A percentile compares a stretch with the other conserved stretches of the same genome.
Conservation (phyloP, 2,113 vertebrate species). For the Columbina picui region DNA sequence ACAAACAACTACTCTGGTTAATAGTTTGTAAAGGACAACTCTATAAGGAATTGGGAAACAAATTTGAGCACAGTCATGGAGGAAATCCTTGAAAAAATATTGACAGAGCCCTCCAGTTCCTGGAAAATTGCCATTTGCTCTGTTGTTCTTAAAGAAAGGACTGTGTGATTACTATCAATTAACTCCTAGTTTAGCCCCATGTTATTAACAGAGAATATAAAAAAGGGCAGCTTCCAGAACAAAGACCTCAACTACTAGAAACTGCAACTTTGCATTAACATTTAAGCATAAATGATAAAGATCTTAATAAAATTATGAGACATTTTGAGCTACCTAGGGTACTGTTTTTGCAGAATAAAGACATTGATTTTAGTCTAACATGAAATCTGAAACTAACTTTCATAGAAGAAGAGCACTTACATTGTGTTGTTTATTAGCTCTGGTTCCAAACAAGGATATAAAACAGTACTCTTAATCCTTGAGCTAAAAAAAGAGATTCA, state of each 20-base stretch:
- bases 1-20: background rate
- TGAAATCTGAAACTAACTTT: background rate
- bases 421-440: background rate
- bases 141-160: background rate
- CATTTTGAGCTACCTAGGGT: background rate
- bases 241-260: background rate
- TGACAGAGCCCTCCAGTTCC: background rate
- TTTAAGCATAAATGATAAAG: background rate
- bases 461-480: background rate
- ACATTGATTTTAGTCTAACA: background rate
- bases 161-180: background rate
- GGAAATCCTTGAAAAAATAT: background rate
- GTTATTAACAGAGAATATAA: background rate
- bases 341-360: background rate
- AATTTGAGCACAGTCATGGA: background rate
- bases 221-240: background rate
- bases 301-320: background rate
- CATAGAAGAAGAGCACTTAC: background rate
- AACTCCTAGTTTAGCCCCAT: background rate
- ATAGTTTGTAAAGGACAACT: background rate
- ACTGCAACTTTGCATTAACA: background rate
- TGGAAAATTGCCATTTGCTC: background rate
- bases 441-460: background rate
- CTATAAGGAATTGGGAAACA: background rate
- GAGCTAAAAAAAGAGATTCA: background rate